Evolutionary conservation across 1,140 invertebrate species (phyloP).

Genomic region (Lepidurus arcticus): DNA sequence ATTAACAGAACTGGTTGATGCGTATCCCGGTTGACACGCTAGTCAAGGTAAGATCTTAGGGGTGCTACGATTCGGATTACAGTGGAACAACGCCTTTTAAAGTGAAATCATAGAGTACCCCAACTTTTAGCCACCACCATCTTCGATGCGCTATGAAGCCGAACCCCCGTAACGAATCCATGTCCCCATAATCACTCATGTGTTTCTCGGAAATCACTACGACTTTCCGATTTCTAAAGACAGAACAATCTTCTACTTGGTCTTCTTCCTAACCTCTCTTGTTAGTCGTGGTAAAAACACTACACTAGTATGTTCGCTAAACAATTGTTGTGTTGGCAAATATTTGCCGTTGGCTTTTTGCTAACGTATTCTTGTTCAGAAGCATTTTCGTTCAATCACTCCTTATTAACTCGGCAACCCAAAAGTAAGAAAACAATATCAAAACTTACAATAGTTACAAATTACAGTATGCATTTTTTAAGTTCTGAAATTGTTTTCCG

Average conservation of each 20-base stretch:
- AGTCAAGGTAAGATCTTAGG: too few species aligned
- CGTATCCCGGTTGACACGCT: too few species aligned
- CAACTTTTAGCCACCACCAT: background rate
- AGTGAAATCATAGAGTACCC: slow-evolving; percentile 10
- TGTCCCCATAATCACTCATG: background rate
- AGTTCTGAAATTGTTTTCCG: slow-evolving; percentile 68
- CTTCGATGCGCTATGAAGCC: background rate
- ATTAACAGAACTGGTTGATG: too few species aligned
- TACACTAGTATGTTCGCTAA: background rate
- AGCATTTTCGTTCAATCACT: background rate
- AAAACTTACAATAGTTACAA: background rate
- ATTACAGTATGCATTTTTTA: background rate
- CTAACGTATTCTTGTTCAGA: background rate
- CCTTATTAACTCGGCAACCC: background rate
- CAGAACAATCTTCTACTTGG: background rate
- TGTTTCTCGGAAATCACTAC: slow-evolving; percentile 4
- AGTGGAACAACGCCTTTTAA: slow-evolving; percentile 18
- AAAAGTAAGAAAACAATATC: background rate
- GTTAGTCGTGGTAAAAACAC: background rate
- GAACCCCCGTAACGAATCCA: slow-evolving; percentile 14
- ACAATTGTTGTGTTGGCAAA: background rate
- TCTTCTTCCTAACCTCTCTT: background rate
- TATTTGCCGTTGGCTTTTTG: background rate
- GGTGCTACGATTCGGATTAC: background rate
- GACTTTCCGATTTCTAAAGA: slow-evolving; percentile 4